phyloP scores from a whole-genome alignment of 2,888 invertebrate genomes.

The Crioceris asparagi region DNA sequence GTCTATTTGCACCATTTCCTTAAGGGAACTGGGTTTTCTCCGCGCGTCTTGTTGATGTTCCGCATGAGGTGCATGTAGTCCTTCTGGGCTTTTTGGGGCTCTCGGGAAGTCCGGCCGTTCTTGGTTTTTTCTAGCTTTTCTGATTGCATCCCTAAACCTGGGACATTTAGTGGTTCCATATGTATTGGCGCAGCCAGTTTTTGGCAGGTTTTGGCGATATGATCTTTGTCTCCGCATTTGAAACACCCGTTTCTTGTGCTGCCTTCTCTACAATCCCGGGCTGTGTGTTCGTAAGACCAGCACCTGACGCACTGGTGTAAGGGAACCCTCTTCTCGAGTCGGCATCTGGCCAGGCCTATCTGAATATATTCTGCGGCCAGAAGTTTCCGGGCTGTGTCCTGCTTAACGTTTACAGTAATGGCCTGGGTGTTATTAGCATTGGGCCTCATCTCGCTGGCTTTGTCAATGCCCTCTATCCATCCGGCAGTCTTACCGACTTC shows the following conservation, averaged over 20 bases:
- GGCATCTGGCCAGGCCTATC: constrained; percentile 5
- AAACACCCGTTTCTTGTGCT: constrained; percentile 4
- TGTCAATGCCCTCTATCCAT: too few relatives aligned
- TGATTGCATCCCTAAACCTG: background rate
- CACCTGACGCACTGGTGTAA: constrained; percentile 3
- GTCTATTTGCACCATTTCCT: background rate
- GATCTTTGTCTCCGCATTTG: constrained; percentile 6
- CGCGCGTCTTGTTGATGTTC: background rate
- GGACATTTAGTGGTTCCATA: too few relatives aligned
- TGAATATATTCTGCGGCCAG: too few relatives aligned
- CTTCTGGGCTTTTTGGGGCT: too few relatives aligned
- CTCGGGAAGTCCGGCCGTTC: too few relatives aligned
- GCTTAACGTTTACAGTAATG: too few relatives aligned
- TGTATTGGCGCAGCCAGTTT: background rate
- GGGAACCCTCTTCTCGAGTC: background rate
- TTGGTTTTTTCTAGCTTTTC: too few relatives aligned
- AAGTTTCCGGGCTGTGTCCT: too few relatives aligned
- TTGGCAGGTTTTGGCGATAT: constrained; percentile 1
- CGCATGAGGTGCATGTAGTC: background rate
- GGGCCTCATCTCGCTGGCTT: too few relatives aligned
- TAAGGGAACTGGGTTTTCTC: too few relatives aligned
- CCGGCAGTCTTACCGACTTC: too few relatives aligned
- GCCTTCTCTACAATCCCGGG: constrained; percentile 3
- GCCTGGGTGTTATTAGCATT: too few relatives aligned
- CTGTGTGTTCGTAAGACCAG: constrained; percentile 4